Base-by-base conservation (phyloP, 2,888 invertebrate genomes). In the Mimas tiliae region DNA sequence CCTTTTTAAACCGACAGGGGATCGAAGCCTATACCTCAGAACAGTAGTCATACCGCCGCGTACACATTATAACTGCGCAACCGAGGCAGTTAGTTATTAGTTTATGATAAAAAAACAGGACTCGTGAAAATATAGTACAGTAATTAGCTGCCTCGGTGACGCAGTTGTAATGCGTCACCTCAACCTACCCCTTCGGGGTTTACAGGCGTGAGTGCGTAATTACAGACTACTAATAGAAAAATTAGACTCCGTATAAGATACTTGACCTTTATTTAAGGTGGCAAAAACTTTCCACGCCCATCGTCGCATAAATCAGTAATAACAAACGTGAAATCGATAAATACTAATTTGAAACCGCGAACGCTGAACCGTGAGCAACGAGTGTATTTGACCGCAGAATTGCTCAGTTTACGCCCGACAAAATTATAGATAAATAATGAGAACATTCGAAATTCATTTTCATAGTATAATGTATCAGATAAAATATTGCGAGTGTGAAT, bases 301-400 rank as follows among this genome's bases (percentile, higher is more conserved):
- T 42, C 42, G 12, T 9, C 8, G 11, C 34, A 58, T 58, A 58
- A 58, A 58, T 58, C 58, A 58, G 38, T 42, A 58, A 42, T 33
- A 52, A 52, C 52, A 14, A n/a, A 19, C 52, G 14, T n/a, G n/a
- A n/a, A n/a, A n/a, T n/a, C 19, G 11, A 58, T 58, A 42, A 58
- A 58, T 58, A 58, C 12, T 55, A n/a, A 34, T n/a, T n/a, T n/a
- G 58, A 58, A 34, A 58, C 34, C 12, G 34, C 58, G 55, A 47
- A 64, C 58, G 55, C 21, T 14, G 48, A 38, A 9, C 55, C 65
- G 65, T 65, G 48, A 65, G 58, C 58, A 58, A 58, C 58, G 47
- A 33, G 58, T 21, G 33, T 48, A 21, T 65, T 65, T 58, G 48
- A 55, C 47, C 53, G 50, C 19, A 47, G 48, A 50, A 58, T 65